Evolutionary conservation across 2,888 invertebrate species (phyloP).

Genomic region (Cheilosia soror): DNA sequence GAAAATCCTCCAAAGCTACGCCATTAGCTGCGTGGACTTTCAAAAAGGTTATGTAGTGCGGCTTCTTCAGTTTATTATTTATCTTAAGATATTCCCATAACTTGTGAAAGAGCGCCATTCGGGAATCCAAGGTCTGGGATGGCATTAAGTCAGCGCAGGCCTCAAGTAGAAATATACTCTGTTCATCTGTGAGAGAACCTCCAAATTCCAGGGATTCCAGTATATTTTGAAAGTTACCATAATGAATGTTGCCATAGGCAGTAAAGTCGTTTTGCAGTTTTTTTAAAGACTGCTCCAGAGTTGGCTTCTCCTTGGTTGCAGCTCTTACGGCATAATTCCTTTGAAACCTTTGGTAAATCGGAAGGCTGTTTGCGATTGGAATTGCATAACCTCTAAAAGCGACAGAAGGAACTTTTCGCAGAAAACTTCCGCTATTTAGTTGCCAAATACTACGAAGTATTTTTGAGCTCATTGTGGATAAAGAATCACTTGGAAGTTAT

Average conservation of each 20-base stretch:
- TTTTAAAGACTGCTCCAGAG: slow-evolving; percentile 74
- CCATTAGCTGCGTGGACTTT: slow-evolving; percentile 86
- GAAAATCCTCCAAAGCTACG: slow-evolving; percentile 82
- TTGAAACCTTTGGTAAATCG: not conserved
- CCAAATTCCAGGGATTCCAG: slow-evolving; percentile 76
- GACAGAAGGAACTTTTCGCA: slow-evolving; percentile 10
- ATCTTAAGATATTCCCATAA: slow-evolving; percentile 85
- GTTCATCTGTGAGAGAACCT: slow-evolving; percentile 73
- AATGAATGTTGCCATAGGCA: slow-evolving; percentile 76
- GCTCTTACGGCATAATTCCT: slow-evolving; percentile 11
- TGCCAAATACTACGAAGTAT: slow-evolving; percentile 63
- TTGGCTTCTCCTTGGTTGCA: not conserved
- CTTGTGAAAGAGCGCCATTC: slow-evolving; percentile 85
- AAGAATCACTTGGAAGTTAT: not conserved
- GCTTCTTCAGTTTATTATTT: slow-evolving; percentile 78
- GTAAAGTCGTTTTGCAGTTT: slow-evolving; percentile 78
- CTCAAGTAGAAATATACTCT: slow-evolving; percentile 84
- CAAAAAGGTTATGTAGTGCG: slow-evolving; percentile 85
- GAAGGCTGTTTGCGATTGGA: not conserved
- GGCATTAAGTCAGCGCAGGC: slow-evolving; percentile 85
- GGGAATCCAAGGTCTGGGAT: slow-evolving; percentile 84
- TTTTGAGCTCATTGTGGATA: slow-evolving; percentile 59
- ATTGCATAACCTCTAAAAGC: slow-evolving; percentile 47
- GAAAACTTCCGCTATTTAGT: slow-evolving; percentile 1
- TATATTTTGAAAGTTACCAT: slow-evolving; percentile 77